A percentile compares a stretch with the other conserved stretches of the same genome.
phyloP scores from a whole-genome alignment of 2,888 invertebrate genomes.

The Liopterus haemorrhoidalis region DNA sequence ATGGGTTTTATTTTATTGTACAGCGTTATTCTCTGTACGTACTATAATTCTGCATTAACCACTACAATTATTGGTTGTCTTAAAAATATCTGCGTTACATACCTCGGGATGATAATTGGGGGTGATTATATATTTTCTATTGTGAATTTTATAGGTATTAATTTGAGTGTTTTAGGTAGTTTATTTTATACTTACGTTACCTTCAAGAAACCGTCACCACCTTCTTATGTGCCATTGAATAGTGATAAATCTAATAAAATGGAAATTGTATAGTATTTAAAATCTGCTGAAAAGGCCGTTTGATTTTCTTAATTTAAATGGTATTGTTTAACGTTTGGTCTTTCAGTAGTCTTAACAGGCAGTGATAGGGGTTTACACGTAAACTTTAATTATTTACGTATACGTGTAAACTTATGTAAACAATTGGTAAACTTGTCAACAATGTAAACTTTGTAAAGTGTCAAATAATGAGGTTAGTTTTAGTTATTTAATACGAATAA shows the following conservation, averaged over 20 bases:
- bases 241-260: constrained; percentile 40
- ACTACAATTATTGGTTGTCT: constrained; percentile 97
- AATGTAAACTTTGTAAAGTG: too few species aligned
- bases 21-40: constrained; percentile 91
- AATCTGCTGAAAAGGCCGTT: too few species aligned
- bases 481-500: too few species aligned
- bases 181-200: constrained; percentile 82
- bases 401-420: too few species aligned
- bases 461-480: too few species aligned
- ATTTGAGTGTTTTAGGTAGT: constrained; percentile 86
- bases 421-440: too few species aligned
- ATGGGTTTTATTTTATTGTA: constrained; percentile 97
- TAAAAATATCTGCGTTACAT: constrained; percentile 96
- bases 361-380: too few species aligned
- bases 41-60: constrained; percentile 95
- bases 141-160: constrained; percentile 93
- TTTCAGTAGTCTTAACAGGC: too few species aligned
- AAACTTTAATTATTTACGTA: too few species aligned
- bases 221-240: constrained; percentile 38
- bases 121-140: constrained; percentile 95
- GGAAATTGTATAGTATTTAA: constrained; percentile 46
- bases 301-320: too few species aligned
- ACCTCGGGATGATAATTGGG: constrained; percentile 95
- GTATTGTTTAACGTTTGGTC: too few species aligned
- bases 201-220: constrained; percentile 58